Percentiles rank a stretch among this genome's conserved stretches.
Conservation (phyloP, 2,797 vertebrate species). For the Poliocrania exsul region DNA sequence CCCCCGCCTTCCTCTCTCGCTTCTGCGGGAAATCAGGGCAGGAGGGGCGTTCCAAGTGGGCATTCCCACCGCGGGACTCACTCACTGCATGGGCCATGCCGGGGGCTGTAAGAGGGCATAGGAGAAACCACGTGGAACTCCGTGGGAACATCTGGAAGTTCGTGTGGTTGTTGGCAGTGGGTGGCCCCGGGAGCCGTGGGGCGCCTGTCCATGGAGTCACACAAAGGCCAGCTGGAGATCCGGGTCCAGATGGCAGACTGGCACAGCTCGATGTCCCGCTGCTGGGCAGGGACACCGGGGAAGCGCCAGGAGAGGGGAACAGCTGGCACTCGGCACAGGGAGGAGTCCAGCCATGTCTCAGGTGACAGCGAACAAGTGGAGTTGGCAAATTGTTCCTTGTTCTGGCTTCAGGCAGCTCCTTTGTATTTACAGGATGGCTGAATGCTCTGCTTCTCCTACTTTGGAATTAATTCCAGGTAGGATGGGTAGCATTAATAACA, state of each 20-base stretch:
- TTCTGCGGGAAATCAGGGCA: rapidly evolving
- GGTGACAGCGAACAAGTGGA: background rate
- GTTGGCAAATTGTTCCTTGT: background rate
- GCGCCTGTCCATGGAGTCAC: rapidly evolving
- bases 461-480: background rate
- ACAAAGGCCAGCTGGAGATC: background rate
- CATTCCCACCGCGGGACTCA: rapidly evolving
- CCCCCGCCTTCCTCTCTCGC: background rate
- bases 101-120: rapidly evolving
- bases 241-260: background rate
- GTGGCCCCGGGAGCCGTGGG: rapidly evolving
- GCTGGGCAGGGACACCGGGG: background rate
- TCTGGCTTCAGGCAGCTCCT: background rate
- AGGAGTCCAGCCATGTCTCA: background rate
- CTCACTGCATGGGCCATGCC: too few relatives aligned
- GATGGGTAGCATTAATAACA: background rate
- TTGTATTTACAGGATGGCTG: background rate
- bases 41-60: rapidly evolving
- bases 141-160: rapidly evolving
- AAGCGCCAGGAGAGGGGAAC: background rate
- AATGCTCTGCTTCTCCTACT: background rate
- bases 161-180: rapidly evolving
- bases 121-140: rapidly evolving
- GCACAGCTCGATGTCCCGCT: background rate
- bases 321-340: background rate